phyloP scores from a whole-genome alignment of 1,140 invertebrate species.

The Lysiphlebus fabarum region DNA sequence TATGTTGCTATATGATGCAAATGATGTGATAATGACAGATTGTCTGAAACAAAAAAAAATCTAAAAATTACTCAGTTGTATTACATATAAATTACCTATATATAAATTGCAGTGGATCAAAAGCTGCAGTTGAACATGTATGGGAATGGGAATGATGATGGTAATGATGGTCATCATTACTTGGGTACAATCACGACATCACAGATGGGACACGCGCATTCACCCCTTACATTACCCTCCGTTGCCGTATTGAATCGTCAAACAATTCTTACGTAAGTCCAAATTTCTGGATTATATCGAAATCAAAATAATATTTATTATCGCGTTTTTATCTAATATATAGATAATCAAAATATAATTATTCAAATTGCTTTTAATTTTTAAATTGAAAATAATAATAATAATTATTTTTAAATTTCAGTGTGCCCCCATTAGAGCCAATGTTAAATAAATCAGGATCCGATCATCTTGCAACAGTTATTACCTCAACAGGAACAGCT shows the following conservation, averaged over 20 bases:
- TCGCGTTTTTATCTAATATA: no score
- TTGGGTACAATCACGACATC: constrained; percentile 39
- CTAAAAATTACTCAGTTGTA: no score
- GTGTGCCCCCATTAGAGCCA: constrained; percentile 52
- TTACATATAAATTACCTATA: constrained; percentile 7
- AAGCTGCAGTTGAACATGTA: constrained; percentile 51
- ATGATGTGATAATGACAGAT: no score
- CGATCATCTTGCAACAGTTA: constrained; percentile 41
- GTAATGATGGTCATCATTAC: constrained; percentile 43
- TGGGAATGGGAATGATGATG: constrained; percentile 37
- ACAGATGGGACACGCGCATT: constrained; percentile 48
- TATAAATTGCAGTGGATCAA: constrained; percentile 48
- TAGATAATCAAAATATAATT: no score
- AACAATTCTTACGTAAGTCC: constrained; percentile 51
- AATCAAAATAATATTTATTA: no score
- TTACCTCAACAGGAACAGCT: constrained; percentile 39
- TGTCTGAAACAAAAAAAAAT: no score
- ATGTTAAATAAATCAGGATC: constrained; percentile 41
- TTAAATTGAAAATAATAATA: background rate
- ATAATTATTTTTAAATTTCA: constrained; percentile 33
- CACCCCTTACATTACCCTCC: constrained; percentile 50
- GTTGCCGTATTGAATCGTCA: constrained; percentile 51
- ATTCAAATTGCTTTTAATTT: no score
- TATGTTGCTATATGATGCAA: no score
- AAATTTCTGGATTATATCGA: constrained; percentile 3